A percentile compares a stretch with the other conserved stretches of the same genome.
Evolutionary conservation across 2,797 vertebrate genomes (phyloP).

Genomic region (Mastacembelus armatus): DNA sequence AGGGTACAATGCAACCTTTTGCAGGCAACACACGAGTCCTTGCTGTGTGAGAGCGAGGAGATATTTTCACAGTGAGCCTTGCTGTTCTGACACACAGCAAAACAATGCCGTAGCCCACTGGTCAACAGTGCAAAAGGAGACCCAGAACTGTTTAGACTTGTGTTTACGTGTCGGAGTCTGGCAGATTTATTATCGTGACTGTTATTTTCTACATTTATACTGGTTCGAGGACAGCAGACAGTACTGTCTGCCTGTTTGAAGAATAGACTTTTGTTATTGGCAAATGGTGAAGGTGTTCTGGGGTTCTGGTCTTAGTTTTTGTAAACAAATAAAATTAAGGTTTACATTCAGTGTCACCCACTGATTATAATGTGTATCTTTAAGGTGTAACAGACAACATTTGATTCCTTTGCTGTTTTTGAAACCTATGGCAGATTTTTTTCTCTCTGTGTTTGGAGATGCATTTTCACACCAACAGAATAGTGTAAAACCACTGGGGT

Average conservation of each 20-base stretch:
- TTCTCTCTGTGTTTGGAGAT: neutral
- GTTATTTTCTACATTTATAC: slow-evolving; percentile 20
- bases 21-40: slow-evolving; percentile 62
- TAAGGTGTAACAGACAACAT: neutral
- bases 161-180: no score
- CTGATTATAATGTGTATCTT: neutral
- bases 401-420: no score
- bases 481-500: neutral
- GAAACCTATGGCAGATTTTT: neutral
- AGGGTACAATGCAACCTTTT: slow-evolving; percentile 56
- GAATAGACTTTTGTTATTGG: neutral
- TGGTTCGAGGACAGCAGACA: slow-evolving; percentile 18
- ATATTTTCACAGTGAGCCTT: slow-evolving; percentile 50
- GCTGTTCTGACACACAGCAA: slow-evolving; percentile 39
- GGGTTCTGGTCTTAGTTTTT: no score
- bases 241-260: slow-evolving; percentile 4
- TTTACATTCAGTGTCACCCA: neutral
- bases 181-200: slow-evolving; percentile 23
- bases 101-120: slow-evolving; percentile 40
- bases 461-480: neutral
- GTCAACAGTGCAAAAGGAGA: slow-evolving; percentile 27
- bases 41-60: slow-evolving; percentile 58
- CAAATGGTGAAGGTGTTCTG: no score
- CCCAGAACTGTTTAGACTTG: slow-evolving; percentile 17
- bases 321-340: no score